These are phyloP conservation scores for Merodon equestris DNA, from an alignment of 2,888 invertebrate genomes.

Conservation along the genomic window DNA sequence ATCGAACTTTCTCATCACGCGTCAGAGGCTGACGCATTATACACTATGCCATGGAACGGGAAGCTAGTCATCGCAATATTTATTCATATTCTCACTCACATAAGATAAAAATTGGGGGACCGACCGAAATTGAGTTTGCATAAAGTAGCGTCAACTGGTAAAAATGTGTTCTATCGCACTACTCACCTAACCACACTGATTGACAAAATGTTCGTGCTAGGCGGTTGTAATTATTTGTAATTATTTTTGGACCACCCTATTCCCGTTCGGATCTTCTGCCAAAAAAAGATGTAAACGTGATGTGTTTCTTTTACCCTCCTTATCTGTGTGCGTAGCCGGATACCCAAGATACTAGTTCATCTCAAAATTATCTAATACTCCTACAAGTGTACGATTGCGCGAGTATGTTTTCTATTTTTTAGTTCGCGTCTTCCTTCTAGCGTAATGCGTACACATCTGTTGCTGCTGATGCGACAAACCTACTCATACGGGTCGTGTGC, in stretches of 20 bases:
- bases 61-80: no score
- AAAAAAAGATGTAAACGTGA: neutral
- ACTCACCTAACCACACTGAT: no score
- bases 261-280: neutral
- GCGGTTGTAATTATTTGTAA: neutral
- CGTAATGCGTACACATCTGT: slow-evolving; percentile 1
- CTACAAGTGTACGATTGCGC: neutral
- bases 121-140: no score
- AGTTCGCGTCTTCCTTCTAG: slow-evolving; percentile 2
- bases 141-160: no score
- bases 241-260: neutral
- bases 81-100: no score
- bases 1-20: no score
- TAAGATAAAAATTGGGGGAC: no score
- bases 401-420: neutral
- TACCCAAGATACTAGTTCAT: slow-evolving; percentile 3
- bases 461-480: slow-evolving; percentile 15
- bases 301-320: neutral
- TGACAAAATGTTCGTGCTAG: no score
- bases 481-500: slow-evolving; percentile 18
- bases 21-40: no score
- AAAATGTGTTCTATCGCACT: no score
- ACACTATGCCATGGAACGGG: no score
- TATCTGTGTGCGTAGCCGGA: no score
- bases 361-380: slow-evolving; percentile 8